Evolutionary conservation across 2,113 vertebrate genomes (phyloP), one percentile per base, ranked within the genome.

Genomic region (Rallus limicola): DNA sequence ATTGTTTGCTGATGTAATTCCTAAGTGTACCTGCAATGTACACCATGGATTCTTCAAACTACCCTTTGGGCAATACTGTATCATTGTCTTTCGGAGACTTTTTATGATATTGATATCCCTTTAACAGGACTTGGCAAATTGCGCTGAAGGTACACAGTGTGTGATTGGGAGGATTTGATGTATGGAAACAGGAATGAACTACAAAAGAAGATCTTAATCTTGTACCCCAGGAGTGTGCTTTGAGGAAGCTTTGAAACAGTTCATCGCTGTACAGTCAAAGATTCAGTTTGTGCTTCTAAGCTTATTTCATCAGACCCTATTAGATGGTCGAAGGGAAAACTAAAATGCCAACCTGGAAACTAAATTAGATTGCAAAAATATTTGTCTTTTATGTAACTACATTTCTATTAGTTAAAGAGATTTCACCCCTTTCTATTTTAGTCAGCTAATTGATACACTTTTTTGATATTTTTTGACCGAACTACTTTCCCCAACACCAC

Each of bases 201-300:
- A 34, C 26, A 86, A 84, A 93, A 83, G 69, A 79, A 84, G 82
- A 92, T 74, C 40, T 64, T 95, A 90, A 94, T 94, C 70, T 91
- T 1, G 3, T 55, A 84, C 40, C 48, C 34, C 55, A 88, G 40
- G 79, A 94, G 62, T 52, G 13, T 74, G 48, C 75, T 88, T 83
- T 96, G 63, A 23, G 15, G 21, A 21, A 88, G 36, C 78, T 93
- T 91, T 94, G 91, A 93, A 95, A 95, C 25, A 52, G 48, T 52
- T 81, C 58, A 75, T 79, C 65, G 62, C 10, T 46, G 34, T 42
- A 42, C 17, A 46, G 93, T 88, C 76, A 96, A 88, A 91, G 68
- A 88, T 65, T 75, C 48, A 48, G 42, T 76, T 72, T 82, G 44
- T 58, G 34, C 58, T 89, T 82, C 81, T 92, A 65, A 82, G 12